Evolutionary conservation across 1,140 invertebrate species (phyloP), one percentile per base, ranked within the genome.

Genomic region (Cotesia typhae): DNA sequence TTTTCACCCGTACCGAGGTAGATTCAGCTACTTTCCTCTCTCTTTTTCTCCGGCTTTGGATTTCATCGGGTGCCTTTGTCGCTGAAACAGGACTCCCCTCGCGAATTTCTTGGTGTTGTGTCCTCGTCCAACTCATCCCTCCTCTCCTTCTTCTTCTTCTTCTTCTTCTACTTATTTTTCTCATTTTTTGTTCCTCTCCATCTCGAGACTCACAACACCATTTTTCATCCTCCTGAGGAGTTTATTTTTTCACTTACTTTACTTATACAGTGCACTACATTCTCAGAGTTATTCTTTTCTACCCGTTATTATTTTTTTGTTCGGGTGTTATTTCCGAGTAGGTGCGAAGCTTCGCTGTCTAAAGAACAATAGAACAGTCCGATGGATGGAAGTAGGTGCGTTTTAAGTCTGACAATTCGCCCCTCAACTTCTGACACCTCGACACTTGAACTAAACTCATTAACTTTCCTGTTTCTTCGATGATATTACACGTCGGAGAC

Each of bases 391-490:
- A 37, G 57, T 20, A 59, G 55, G 20, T 60, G 35, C 67, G 53
- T 68, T 68, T 68, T 7, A 63, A 68, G 67, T 59, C 37, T 68
- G 6, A 68, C 55, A 59, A 55, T 67, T 67, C 20, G 66, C 52
- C 41, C 52, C 63, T 65, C 47, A 37, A 65, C 63, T 20, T 35
- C 41, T 47, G 41, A 37, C 63, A 41, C 63, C 20, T 67, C 12
- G 66, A 67, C 66, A 67, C 51, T 67, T 51, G 66, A 67, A 67
- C 66, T 67, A 53, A 53, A 67, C 66, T 67, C 66, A 67, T 67
- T 67, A 67, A 67, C 47, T 67, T 55, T 52, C 52, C 28, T 67
- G 66, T 55, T 67, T 67, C 66, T 63, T 10, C 35, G 10, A 35
- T 38, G 36, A 65, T 67, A 67, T 67, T 67, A 67, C 66, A 67